These are phyloP conservation scores for Oxyura jamaicensis DNA, from an alignment of 2,113 vertebrate genomes.

Conservation along the genomic window DNA sequence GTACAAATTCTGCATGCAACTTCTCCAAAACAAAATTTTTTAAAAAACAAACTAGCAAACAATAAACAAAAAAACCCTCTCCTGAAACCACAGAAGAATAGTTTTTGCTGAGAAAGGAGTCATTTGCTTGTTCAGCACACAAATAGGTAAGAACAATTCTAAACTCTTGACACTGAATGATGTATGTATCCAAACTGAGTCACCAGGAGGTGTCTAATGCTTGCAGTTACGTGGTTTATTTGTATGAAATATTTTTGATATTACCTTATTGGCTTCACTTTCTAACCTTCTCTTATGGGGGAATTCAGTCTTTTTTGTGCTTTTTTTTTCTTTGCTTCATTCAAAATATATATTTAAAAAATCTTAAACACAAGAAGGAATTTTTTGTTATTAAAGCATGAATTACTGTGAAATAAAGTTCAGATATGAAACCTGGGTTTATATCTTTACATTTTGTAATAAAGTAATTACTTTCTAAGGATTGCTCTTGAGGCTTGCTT, in stretches of 20 bases:
- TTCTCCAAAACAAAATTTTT: neutral
- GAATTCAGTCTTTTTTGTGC: neutral
- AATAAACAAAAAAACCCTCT: neutral
- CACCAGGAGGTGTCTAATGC: constrained; percentile 29
- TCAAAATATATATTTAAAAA: neutral
- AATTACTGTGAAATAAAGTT: neutral
- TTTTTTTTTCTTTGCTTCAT: neutral
- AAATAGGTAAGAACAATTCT: neutral
- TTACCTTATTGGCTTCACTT: neutral
- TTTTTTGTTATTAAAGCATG: neutral
- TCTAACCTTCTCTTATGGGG: neutral
- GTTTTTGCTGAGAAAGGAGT: neutral
- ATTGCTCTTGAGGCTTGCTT: neutral
- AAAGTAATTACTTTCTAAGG: neutral
- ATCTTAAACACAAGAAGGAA: neutral
- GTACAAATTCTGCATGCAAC: neutral
- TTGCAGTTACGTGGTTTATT: neutral
- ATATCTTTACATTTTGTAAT: neutral
- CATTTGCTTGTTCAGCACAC: neutral
- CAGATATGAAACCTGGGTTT: neutral
- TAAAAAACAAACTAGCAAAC: neutral
- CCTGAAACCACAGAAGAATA: neutral
- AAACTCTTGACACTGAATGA: neutral
- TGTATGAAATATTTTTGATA: neutral
- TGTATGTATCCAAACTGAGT: neutral